Evolutionary conservation across 2,888 invertebrate genomes (phyloP).

Genomic region (Diaprepes abbreviatus): DNA sequence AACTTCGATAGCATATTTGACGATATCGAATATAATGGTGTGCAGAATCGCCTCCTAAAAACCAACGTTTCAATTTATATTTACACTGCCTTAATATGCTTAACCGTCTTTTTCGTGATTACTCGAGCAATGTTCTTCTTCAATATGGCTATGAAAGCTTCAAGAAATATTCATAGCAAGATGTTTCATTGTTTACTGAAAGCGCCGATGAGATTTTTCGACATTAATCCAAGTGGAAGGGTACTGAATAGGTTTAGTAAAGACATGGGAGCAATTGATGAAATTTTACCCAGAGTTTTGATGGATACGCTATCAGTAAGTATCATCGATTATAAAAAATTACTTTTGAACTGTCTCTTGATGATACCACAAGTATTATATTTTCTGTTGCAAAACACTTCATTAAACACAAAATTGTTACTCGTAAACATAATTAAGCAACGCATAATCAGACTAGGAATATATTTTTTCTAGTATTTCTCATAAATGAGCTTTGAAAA

Average conservation of each 20-base stretch:
- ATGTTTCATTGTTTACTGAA: constrained; percentile 82
- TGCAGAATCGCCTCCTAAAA: constrained; percentile 49
- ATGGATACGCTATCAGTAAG: constrained; percentile 74
- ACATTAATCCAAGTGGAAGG: constrained; percentile 84
- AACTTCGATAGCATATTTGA: constrained; percentile 44
- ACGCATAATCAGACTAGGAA: too few relatives aligned
- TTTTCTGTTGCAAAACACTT: too few relatives aligned
- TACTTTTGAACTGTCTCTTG: too few relatives aligned
- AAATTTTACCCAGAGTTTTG: constrained; percentile 76
- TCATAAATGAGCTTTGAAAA: too few relatives aligned
- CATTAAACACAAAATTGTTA: too few relatives aligned
- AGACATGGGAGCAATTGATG: constrained; percentile 85
- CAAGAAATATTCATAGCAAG: constrained; percentile 79
- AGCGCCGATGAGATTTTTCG: constrained; percentile 80
- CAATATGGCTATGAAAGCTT: constrained; percentile 81
- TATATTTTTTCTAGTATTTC: too few relatives aligned
- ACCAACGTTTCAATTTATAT: constrained; percentile 61
- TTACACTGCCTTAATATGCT: constrained; percentile 72
- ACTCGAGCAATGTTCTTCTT: constrained; percentile 79
- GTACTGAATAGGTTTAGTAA: constrained; percentile 87
- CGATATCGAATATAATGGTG: constrained; percentile 41
- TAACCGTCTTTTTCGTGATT: constrained; percentile 73
- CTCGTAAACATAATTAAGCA: too few relatives aligned
- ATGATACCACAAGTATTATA: too few relatives aligned
- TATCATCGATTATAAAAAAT: too few relatives aligned